These are phyloP conservation scores for Drosophila meridiana DNA, from an alignment of 2,888 invertebrate genomes.

Conservation along the genomic window DNA sequence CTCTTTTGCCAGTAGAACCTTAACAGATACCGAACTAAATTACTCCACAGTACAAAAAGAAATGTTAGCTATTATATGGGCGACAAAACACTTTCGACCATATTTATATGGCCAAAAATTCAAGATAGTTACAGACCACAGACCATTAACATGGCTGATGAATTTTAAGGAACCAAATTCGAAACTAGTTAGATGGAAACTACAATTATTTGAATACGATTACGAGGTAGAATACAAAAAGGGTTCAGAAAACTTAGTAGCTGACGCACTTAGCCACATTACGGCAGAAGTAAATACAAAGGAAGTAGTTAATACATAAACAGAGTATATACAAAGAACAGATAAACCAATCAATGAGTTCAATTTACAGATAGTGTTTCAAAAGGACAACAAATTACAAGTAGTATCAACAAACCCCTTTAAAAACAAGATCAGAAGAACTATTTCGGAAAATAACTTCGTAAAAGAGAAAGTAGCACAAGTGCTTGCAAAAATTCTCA, in stretches of 20 bases:
- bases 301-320: neutral
- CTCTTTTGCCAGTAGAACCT: slow-evolving; percentile 19
- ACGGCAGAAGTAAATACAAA: neutral
- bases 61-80: slow-evolving; percentile 21
- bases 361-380: neutral
- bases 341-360: neutral
- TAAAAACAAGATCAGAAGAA: neutral
- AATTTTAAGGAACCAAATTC: neutral
- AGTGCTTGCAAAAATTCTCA: neutral
- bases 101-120: slow-evolving; percentile 81
- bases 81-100: slow-evolving; percentile 71
- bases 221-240: neutral
- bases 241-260: neutral
- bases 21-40: slow-evolving; percentile 9
- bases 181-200: neutral
- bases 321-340: neutral
- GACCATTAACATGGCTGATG: neutral
- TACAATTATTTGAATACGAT: neutral
- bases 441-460: neutral
- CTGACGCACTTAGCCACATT: neutral
- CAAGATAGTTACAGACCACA: slow-evolving; percentile 82
- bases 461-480: neutral
- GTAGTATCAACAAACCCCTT: neutral
- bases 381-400: neutral
- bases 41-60: slow-evolving; percentile 25